A percentile compares a stretch with the other conserved stretches of the same genome.
These are phyloP conservation scores for Ciona savignyi DNA, from an alignment of 23 tunicate species.

Conservation along the genomic window DNA sequence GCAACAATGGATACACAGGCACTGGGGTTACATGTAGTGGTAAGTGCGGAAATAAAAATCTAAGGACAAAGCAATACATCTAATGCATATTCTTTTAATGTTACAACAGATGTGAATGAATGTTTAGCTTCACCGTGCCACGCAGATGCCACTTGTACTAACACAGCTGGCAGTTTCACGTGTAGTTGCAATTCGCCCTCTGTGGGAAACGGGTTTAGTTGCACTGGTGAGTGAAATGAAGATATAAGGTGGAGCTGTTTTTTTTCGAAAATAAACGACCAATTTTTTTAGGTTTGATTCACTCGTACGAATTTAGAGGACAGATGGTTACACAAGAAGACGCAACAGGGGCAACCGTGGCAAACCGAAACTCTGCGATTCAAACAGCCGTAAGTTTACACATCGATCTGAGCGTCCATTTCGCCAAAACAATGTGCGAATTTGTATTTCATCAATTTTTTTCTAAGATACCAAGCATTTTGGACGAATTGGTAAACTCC, in stretches of 20 bases:
- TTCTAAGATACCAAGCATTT: not conserved
- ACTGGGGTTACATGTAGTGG: not conserved
- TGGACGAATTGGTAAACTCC: not conserved
- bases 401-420: no score
- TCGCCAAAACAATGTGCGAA: no score
- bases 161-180: not conserved
- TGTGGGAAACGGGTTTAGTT: no score
- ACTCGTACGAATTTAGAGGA: not conserved
- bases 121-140: not conserved
- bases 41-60: no score
- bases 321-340: not conserved
- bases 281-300: no score
- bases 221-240: no score
- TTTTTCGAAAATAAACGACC: no score
- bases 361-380: not conserved
- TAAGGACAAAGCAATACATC: no score
- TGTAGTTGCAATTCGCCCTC: not conserved
- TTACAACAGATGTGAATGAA: not conserved
- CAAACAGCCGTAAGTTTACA: no score
- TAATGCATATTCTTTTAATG: no score
- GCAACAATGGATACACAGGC: not conserved
- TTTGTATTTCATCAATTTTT: no score
- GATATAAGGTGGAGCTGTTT: no score
- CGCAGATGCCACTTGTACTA: not conserved
- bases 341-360: not conserved